Percentiles rank a stretch among this genome's conserved stretches.
Evolutionary conservation across 2,113 vertebrate species (phyloP).

Genomic region (Phainopepla nitens): DNA sequence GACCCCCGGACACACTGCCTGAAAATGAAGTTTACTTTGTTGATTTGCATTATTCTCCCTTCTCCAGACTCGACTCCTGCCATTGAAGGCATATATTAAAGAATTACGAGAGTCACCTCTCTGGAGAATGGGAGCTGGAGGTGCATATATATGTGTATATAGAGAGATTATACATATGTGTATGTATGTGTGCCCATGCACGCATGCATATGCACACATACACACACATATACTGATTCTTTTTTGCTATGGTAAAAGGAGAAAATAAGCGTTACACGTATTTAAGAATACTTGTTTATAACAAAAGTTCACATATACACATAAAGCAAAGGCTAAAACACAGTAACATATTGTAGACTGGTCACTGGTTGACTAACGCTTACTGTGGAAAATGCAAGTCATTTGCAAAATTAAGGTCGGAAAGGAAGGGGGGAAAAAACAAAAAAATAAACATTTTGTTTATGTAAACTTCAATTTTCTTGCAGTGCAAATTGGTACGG

Average conservation of each 20-base stretch:
- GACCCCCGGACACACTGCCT: slow-evolving; percentile 62
- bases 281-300: slow-evolving; percentile 61
- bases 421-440: not conserved
- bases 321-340: slow-evolving; percentile 58
- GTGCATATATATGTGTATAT: slow-evolving; percentile 12
- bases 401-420: slow-evolving; percentile 59
- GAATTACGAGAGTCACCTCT: slow-evolving; percentile 19
- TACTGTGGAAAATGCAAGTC: slow-evolving; percentile 60
- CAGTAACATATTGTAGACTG: slow-evolving; percentile 41
- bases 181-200: not conserved
- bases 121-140: slow-evolving; percentile 52
- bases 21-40: slow-evolving; percentile 78
- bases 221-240: slow-evolving; percentile 24
- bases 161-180: not conserved
- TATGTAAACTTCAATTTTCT: slow-evolving; percentile 78
- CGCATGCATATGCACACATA: not conserved
- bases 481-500: slow-evolving; percentile 76
- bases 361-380: slow-evolving; percentile 61
- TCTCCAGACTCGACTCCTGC: slow-evolving; percentile 35
- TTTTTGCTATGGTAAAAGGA: slow-evolving; percentile 59
- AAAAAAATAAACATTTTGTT: slow-evolving; percentile 51
- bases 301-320: slow-evolving; percentile 71
- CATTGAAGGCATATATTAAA: slow-evolving; percentile 28
- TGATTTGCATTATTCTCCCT: slow-evolving; percentile 13
- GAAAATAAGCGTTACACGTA: slow-evolving; percentile 68